These are phyloP conservation scores for Rhagologus leucostigma DNA, from an alignment of 2,113 vertebrate genomes.

Conservation along the genomic window DNA sequence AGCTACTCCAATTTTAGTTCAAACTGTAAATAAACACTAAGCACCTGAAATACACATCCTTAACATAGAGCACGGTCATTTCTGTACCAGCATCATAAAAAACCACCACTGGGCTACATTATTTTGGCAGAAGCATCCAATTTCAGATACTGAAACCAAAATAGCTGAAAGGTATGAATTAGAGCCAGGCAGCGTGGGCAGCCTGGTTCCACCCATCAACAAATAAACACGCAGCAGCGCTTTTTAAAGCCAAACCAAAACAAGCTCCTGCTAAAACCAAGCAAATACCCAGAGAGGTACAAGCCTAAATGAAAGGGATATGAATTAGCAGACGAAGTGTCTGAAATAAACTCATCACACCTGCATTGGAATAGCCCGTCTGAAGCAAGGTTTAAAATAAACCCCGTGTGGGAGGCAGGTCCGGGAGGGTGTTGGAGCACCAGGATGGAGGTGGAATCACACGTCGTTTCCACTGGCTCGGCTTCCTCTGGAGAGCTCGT, in stretches of 20 bases:
- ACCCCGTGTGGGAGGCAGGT: not conserved
- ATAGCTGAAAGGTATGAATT: constrained; percentile 41
- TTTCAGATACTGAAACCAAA: constrained; percentile 29
- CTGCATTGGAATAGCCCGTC: not conserved
- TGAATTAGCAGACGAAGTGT: rapidly evolving
- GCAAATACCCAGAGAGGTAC: not conserved
- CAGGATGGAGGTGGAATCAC: not conserved
- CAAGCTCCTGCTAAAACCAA: constrained; percentile 22
- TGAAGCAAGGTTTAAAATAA: constrained; percentile 6
- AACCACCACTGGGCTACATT: not conserved
- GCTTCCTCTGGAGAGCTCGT: not conserved
- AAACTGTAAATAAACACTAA: not conserved
- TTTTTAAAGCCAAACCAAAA: constrained; percentile 44
- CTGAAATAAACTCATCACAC: constrained; percentile 18
- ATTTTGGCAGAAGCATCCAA: not conserved
- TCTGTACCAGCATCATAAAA: not conserved
- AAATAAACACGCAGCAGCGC: not conserved
- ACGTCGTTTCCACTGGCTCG: not conserved
- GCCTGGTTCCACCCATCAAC: not conserved
- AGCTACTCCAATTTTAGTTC: not conserved
- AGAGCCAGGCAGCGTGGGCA: constrained; percentile 42
- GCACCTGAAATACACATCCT: constrained; percentile 13
- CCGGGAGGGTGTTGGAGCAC: not conserved
- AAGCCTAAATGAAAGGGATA: not conserved
- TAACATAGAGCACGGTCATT: not conserved